Evolutionary conservation across 2,888 invertebrate species (phyloP).

Genomic region (Chalcosyrphus nemorum): DNA sequence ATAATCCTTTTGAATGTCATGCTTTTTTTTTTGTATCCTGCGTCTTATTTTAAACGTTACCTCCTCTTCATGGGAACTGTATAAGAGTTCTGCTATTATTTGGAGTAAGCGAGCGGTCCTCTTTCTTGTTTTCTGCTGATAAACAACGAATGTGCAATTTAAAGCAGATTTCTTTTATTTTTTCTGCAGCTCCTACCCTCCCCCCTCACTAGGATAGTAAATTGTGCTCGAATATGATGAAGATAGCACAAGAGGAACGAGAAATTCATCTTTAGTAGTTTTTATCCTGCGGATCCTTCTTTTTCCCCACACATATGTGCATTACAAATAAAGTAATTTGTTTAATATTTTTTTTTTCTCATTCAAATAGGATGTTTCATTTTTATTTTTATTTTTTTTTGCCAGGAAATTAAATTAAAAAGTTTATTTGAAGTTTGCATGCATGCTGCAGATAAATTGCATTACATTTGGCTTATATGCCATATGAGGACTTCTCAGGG

Average conservation of each 20-base stretch:
- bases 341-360: conserved; percentile 24
- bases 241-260: background rate
- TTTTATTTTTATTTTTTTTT: no score
- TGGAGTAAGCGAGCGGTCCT: conserved; percentile 4
- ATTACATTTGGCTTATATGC: conserved; percentile 50
- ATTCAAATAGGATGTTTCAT: conserved; percentile 15
- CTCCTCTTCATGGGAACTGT: background rate
- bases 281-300: conserved; percentile 31
- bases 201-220: background rate
- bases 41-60: conserved; percentile 49
- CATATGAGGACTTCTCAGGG: conserved; percentile 59
- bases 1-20: conserved; percentile 63
- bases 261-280: conserved; percentile 39
- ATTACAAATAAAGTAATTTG: conserved; percentile 67
- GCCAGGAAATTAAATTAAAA: conserved; percentile 65
- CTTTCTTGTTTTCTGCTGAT: conserved; percentile 68
- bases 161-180: conserved; percentile 33
- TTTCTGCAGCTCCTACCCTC: no score
- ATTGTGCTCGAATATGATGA: conserved; percentile 47
- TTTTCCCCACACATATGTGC: conserved; percentile 42
- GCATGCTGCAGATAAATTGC: conserved; percentile 60
- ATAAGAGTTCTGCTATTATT: background rate
- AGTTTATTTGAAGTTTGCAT: conserved; percentile 67
- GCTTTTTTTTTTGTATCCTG: conserved; percentile 26
- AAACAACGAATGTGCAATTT: conserved; percentile 68